A percentile compares a stretch with the other conserved stretches of the same genome.
Conservation (phyloP, 2,888 invertebrate genomes). For the Cenopis cana region DNA sequence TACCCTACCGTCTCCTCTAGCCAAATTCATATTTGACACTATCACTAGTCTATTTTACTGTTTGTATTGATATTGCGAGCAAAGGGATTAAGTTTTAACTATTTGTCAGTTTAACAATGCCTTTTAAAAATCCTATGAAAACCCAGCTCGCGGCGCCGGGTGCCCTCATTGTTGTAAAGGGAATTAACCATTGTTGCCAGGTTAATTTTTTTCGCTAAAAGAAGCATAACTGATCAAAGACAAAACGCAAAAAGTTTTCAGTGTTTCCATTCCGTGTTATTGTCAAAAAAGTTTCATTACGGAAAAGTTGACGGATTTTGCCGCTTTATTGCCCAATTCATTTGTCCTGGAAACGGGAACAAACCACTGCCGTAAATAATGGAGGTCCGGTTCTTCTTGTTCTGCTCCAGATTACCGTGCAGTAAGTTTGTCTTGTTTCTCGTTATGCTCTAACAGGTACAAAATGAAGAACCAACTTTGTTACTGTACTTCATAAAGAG, state of each 20-base stretch:
- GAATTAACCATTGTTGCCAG: conserved; percentile 54
- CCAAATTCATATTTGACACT: not conserved
- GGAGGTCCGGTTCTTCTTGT: conserved; percentile 62
- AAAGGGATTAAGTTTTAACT: not conserved
- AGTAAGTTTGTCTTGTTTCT: conserved; percentile 69
- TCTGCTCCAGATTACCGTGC: conserved; percentile 69
- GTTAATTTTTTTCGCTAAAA: conserved; percentile 56
- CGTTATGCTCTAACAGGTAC: conserved; percentile 60
- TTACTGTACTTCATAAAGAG: conserved; percentile 50
- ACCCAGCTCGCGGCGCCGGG: conserved; percentile 8
- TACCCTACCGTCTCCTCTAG: not conserved
- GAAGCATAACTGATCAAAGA: conserved; percentile 68
- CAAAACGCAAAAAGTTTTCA: conserved; percentile 64
- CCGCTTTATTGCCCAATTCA: conserved; percentile 73
- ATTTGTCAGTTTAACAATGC: conserved; percentile 15
- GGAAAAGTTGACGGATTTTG: conserved; percentile 71
- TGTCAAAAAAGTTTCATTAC: conserved; percentile 72
- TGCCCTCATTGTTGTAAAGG: conserved; percentile 50
- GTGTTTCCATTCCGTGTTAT: conserved; percentile 65
- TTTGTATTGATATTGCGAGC: not conserved
- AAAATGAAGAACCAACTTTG: conserved; percentile 65
- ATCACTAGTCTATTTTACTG: not conserved
- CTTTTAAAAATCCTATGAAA: conserved; percentile 5
- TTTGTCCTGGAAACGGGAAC: conserved; percentile 66
- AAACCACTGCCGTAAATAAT: conserved; percentile 70